These are phyloP conservation scores for Tetropium fuscum DNA, from an alignment of 2,888 invertebrate genomes.

Conservation along the genomic window DNA sequence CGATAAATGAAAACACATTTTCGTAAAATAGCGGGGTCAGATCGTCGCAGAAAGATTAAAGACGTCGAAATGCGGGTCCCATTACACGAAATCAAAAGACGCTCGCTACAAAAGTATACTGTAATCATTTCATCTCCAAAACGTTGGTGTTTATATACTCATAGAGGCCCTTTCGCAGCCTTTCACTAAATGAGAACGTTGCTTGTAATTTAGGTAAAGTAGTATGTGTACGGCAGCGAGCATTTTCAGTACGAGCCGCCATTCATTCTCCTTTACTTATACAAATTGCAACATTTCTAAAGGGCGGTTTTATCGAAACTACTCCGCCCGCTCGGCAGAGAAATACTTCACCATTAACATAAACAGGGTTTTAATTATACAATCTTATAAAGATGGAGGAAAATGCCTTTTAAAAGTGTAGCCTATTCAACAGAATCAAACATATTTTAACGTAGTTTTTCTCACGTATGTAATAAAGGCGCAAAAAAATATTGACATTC, in stretches of 20 bases:
- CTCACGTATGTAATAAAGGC: too few relatives aligned
- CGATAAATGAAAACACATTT: too few relatives aligned
- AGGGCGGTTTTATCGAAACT: conserved; percentile 44
- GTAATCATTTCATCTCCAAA: conserved; percentile 53
- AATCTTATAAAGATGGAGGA: too few relatives aligned
- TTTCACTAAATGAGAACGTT: conserved; percentile 55
- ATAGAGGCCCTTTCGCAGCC: conserved; percentile 51
- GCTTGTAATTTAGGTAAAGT: conserved; percentile 60
- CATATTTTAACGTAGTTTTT: too few relatives aligned
- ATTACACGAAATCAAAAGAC: conserved; percentile 48
- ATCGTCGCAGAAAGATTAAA: not conserved
- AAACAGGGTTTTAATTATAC: too few relatives aligned
- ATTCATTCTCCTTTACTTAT: conserved; percentile 57
- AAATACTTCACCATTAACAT: too few relatives aligned
- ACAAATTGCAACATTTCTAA: conserved; percentile 58
- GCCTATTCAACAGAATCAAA: too few relatives aligned
- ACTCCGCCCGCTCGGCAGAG: too few relatives aligned
- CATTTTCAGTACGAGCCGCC: conserved; percentile 45
- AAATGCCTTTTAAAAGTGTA: too few relatives aligned
- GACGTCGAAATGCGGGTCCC: conserved; percentile 33
- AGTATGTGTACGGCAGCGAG: conserved; percentile 48
- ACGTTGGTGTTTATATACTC: conserved; percentile 50
- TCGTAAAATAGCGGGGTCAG: not conserved
- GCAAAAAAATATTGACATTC: too few relatives aligned
- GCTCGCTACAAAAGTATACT: conserved; percentile 42